Percentiles rank a stretch among this genome's conserved stretches.
These are phyloP conservation scores for Drosophila stalkeri DNA, from an alignment of 2,888 invertebrate species.

Conservation along the genomic window DNA sequence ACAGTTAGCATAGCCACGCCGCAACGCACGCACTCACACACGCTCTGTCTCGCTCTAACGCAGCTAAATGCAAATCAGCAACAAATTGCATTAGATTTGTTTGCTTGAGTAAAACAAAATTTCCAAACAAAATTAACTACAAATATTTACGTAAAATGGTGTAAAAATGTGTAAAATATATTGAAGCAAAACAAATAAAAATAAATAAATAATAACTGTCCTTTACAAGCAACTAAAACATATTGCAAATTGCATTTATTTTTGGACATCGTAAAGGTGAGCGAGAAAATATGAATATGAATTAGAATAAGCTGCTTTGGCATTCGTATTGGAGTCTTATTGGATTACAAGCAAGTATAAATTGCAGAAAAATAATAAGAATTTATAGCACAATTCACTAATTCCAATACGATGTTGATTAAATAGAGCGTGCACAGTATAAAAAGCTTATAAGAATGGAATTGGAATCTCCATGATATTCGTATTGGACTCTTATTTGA, in stretches of 20 bases:
- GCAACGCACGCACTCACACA: slow-evolving; percentile 1
- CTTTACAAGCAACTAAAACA: not conserved
- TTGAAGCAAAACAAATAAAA: not conserved
- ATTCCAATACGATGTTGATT: too few relatives aligned
- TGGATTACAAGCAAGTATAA: too few relatives aligned
- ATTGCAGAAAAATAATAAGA: too few relatives aligned
- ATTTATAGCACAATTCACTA: too few relatives aligned
- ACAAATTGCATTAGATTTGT: slow-evolving; percentile 52
- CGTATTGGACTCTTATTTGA: not conserved
- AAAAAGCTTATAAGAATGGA: too few relatives aligned
- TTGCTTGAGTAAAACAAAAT: slow-evolving; percentile 22
- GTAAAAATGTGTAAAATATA: slow-evolving; percentile 24
- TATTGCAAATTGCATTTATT: slow-evolving; percentile 30
- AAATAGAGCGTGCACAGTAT: too few relatives aligned
- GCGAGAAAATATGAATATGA: not conserved
- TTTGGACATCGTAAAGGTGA: slow-evolving; percentile 26
- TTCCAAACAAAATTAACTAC: not conserved
- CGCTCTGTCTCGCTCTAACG: slow-evolving; percentile 17
- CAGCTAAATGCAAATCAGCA: slow-evolving; percentile 45
- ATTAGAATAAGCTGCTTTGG: not conserved
- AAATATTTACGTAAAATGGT: not conserved
- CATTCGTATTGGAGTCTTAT: not conserved
- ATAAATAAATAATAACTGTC: not conserved
- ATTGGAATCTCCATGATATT: too few relatives aligned
- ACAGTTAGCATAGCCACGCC: slow-evolving; percentile 10